Percentiles rank a stretch among this genome's conserved stretches.
These are phyloP conservation scores for Proales similis DNA, from an alignment of 1,140 invertebrate species.

Conservation along the genomic window DNA sequence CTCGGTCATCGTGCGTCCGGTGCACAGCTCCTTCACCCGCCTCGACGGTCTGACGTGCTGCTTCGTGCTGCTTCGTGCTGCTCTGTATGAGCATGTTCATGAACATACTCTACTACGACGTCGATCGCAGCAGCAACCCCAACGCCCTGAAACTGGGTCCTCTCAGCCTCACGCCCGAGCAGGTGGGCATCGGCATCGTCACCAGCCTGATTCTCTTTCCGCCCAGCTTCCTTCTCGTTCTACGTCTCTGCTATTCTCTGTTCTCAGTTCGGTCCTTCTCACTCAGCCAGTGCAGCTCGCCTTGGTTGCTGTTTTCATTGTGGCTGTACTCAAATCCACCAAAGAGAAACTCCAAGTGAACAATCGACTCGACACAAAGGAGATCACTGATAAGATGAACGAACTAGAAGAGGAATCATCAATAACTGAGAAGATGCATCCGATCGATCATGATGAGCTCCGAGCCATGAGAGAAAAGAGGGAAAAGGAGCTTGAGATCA, in stretches of 20 bases:
- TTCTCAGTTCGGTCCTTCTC: too few species aligned
- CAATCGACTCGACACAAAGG: too few species aligned
- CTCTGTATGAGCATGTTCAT: constrained; percentile 45
- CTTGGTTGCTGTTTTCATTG: too few species aligned
- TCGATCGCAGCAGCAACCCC: constrained; percentile 30
- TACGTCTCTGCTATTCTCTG: constrained; percentile 19
- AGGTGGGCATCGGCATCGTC: constrained; percentile 38
- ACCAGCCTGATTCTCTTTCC: constrained; percentile 16
- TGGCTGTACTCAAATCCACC: too few species aligned
- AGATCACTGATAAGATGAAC: too few species aligned
- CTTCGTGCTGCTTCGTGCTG: constrained; percentile 45
- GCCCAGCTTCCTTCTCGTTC: constrained; percentile 19
- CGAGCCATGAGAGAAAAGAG: too few species aligned
- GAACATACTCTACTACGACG: constrained; percentile 47
- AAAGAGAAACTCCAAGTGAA: too few species aligned
- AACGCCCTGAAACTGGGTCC: background rate
- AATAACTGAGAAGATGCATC: too few species aligned
- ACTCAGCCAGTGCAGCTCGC: too few species aligned
- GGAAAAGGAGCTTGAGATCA: too few species aligned
- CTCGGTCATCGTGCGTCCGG: constrained; percentile 46
- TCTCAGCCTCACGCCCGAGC: background rate
- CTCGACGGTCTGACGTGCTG: constrained; percentile 45
- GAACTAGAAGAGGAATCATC: too few species aligned
- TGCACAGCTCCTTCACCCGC: constrained; percentile 48
- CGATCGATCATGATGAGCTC: too few species aligned